Conservation (phyloP, 2,797 vertebrate genomes). For the Orientallactaga sibirica region DNA sequence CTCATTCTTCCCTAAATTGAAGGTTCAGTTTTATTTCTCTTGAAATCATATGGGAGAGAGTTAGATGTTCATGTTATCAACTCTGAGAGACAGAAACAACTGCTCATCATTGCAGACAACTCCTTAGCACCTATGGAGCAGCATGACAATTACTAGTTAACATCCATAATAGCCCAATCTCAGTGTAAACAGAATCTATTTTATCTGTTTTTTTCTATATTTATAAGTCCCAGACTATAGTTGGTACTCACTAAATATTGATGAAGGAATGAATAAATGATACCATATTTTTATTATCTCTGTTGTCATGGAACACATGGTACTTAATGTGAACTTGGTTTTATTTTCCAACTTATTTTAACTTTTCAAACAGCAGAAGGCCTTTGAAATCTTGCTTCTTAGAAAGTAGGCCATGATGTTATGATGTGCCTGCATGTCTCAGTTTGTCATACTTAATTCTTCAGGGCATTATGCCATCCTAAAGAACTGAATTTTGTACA, state of each 20-base stretch:
- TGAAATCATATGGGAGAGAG: too few species aligned
- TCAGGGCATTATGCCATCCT: conserved; percentile 61
- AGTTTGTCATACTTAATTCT: conserved; percentile 69
- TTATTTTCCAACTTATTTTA: background rate
- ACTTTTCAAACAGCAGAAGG: conserved; percentile 38
- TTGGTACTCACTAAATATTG: background rate
- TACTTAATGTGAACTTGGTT: conserved; percentile 24
- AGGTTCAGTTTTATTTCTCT: background rate
- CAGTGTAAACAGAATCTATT: background rate
- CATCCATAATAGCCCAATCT: background rate
- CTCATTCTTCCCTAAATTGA: background rate
- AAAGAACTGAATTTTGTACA: conserved; percentile 83
- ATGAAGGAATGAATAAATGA: background rate
- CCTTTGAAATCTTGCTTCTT: background rate
- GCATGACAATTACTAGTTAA: background rate
- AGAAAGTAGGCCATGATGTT: conserved; percentile 14
- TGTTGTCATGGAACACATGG: background rate
- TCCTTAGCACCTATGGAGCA: background rate
- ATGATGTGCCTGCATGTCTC: background rate
- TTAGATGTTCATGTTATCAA: background rate
- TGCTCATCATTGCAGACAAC: background rate
- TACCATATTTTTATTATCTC: background rate
- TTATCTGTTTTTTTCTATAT: conserved; percentile 19
- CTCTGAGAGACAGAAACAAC: background rate
- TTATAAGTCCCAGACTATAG: background rate